Evolutionary conservation across 2,888 invertebrate genomes (phyloP), one percentile per base, ranked within the genome.

Genomic region (Oscheius sp.): DNA sequence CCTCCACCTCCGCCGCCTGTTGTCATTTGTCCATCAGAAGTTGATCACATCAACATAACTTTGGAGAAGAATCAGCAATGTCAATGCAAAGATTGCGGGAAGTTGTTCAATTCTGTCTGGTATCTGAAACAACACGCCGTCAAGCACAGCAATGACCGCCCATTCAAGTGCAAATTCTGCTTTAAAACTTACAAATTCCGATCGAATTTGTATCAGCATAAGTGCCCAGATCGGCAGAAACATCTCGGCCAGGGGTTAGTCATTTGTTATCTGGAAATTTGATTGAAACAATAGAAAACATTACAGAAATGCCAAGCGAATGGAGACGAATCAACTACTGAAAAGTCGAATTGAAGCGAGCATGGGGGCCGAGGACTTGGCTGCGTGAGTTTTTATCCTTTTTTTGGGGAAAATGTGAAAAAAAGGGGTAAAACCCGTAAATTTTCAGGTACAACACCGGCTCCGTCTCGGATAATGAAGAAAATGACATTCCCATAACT

Each of bases 131-230:
- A 88, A 69, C 87, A 87, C 73, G 86, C 86, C 27, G 87, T 88
- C 16, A 87, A 87, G 74, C 88, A 88, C 76, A 83, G 82, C 68
- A 88, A 87, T 69, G 88, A 88, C 53, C 77, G 88, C n/a, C 88
- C 88, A 0, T 88, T 88, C 81, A 84, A 87, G 70, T 88, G 88
- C 83, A 86, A 86, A 59, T 88, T 84, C 75, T 88, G 88, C 75
- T 80, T 80, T 72, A 88, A 88, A 84, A 87, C 88, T 1, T 88
- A 87, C 82, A 87, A 87, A 61, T 88, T 88, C 82, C 85, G 88
- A 13, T 87, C 87, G 41, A 88, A 88, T 71, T 80, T 88, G 64
- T 88, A 88, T 74, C 88, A 88, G 74, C 88, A 88, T 80, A 88
- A 88, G 74, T 88, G 88, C 69, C 87, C 87, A 6, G 87, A 87